Evolutionary conservation across 2,888 invertebrate species (phyloP).

Genomic region (Peribatodes rhomboidaria): DNA sequence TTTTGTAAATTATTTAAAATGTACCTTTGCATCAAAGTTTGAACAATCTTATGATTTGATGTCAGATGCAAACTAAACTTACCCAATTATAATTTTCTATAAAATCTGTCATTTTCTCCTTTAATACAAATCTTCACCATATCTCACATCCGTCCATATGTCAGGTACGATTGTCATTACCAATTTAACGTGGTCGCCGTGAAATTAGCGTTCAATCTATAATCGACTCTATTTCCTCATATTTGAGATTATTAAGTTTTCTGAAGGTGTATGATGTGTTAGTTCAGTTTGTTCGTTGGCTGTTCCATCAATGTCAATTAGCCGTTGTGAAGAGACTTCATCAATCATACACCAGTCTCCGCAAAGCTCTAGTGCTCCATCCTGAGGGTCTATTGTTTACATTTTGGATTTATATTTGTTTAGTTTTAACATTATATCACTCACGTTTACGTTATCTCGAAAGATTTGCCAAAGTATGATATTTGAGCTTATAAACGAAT

Average conservation of each 20-base stretch:
- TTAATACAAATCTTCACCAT: slow-evolving; percentile 59
- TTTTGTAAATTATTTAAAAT: no score
- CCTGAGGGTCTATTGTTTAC: slow-evolving; percentile 75
- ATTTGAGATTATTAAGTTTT: slow-evolving; percentile 47
- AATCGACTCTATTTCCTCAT: slow-evolving; percentile 50
- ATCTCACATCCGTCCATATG: slow-evolving; percentile 63
- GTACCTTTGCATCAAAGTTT: no score
- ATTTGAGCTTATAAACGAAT: no score
- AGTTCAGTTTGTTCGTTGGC: slow-evolving; percentile 63
- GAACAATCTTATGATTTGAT: background rate
- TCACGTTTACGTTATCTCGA: slow-evolving; percentile 1
- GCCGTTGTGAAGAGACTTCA: slow-evolving; percentile 79
- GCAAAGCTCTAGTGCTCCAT: slow-evolving; percentile 58
- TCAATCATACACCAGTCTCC: slow-evolving; percentile 78
- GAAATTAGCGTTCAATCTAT: slow-evolving; percentile 44
- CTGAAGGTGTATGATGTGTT: slow-evolving; percentile 49
- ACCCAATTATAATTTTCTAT: slow-evolving; percentile 56
- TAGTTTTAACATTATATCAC: slow-evolving; percentile 24
- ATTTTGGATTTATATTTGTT: slow-evolving; percentile 59
- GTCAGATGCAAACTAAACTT: slow-evolving; percentile 12
- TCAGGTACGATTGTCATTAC: slow-evolving; percentile 59
- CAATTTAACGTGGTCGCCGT: slow-evolving; percentile 21
- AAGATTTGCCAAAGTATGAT: background rate
- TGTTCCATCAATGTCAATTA: slow-evolving; percentile 87
- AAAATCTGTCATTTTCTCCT: slow-evolving; percentile 60